Evolutionary conservation across 2,113 vertebrate species (phyloP).

Genomic region (Phrynosoma platyrhinos): DNA sequence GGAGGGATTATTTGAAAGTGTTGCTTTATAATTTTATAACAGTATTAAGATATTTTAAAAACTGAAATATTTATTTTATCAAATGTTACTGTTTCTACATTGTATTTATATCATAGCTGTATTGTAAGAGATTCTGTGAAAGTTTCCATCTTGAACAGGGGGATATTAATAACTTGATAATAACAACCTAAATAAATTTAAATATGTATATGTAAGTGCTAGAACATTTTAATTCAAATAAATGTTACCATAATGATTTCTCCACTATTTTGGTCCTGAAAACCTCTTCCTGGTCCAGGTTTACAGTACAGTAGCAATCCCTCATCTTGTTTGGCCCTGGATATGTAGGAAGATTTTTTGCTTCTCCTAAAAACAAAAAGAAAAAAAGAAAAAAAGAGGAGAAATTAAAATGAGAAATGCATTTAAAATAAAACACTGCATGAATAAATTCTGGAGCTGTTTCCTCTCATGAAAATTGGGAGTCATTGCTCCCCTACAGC

Average conservation of each 20-base stretch:
- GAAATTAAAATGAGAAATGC: conserved; percentile 29
- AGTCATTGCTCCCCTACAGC: too few species aligned
- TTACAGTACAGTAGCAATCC: conserved; percentile 98
- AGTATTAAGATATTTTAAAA: background rate
- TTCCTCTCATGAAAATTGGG: background rate
- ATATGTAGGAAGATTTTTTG: conserved; percentile 96
- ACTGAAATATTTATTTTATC: background rate
- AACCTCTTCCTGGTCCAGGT: conserved; percentile 98
- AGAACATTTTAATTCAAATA: background rate
- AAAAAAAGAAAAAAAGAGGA: background rate
- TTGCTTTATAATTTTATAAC: background rate
- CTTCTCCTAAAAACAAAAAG: conserved; percentile 85
- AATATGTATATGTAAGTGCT: conserved; percentile 4
- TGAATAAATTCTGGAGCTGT: background rate
- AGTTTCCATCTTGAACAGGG: background rate
- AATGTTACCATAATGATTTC: conserved; percentile 89
- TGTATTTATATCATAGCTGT: background rate
- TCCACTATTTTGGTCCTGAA: conserved; percentile 98
- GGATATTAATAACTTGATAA: too few species aligned
- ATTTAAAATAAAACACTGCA: background rate
- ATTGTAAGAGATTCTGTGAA: background rate
- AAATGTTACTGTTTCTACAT: background rate
- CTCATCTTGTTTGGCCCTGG: conserved; percentile 97
- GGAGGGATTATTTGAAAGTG: background rate
- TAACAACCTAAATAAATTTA: background rate